These are phyloP conservation scores for Metridium senile DNA, from an alignment of 92 coral and sea anemone species.

Conservation along the genomic window DNA sequence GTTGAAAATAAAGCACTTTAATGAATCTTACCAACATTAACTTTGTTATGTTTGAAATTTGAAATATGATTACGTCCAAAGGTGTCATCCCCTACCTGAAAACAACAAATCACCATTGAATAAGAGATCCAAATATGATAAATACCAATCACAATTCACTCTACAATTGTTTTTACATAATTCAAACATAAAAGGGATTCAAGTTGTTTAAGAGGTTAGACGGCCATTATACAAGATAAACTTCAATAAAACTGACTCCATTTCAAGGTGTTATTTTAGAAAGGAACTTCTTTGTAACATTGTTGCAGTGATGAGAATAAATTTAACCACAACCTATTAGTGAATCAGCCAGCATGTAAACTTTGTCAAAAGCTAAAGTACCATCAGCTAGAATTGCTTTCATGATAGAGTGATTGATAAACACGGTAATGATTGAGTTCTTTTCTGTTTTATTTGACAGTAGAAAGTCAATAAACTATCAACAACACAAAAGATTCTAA, in stretches of 20 bases:
- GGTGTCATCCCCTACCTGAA: constrained; percentile 92
- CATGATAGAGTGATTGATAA: too few relatives aligned
- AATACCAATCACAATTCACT: neutral
- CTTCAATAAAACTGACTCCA: neutral
- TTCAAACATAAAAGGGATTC: neutral
- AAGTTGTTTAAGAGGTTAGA: neutral
- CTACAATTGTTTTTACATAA: neutral
- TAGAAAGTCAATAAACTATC: neutral
- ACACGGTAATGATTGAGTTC: too few relatives aligned
- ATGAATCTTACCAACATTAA: constrained; percentile 76
- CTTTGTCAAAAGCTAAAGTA: too few relatives aligned
- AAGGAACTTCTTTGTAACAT: too few relatives aligned
- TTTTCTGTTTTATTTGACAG: neutral
- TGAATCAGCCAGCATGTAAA: too few relatives aligned
- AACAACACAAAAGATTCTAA: neutral
- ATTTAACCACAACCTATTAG: too few relatives aligned
- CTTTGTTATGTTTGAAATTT: constrained; percentile 89
- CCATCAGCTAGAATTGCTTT: too few relatives aligned
- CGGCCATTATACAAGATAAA: neutral
- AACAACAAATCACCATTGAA: neutral
- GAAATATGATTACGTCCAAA: constrained; percentile 86
- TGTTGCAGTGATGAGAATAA: too few relatives aligned
- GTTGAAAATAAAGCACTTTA: constrained; percentile 2
- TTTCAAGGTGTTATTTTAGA: too few relatives aligned
- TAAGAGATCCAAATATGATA: neutral